phyloP scores from a whole-genome alignment of 2,888 invertebrate genomes.

The Globia sparganii region DNA sequence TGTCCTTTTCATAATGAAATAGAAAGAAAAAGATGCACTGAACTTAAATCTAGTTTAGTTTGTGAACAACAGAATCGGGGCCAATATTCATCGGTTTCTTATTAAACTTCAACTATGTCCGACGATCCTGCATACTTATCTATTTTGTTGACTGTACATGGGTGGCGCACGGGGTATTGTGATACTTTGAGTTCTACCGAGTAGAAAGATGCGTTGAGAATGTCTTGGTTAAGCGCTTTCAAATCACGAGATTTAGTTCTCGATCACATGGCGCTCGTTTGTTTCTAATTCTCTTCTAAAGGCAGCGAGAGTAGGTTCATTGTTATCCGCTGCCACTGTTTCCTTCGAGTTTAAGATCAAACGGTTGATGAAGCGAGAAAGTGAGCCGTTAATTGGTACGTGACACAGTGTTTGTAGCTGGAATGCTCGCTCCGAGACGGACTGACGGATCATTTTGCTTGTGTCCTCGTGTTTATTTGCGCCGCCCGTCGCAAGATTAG shows the following conservation, averaged over 20 bases:
- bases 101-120: no score
- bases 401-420: constrained; percentile 53
- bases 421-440: constrained; percentile 60
- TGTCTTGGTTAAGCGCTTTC: constrained; percentile 27
- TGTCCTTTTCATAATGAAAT: no score
- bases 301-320: constrained; percentile 15
- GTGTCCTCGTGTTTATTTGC: constrained; percentile 72
- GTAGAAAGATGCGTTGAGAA: constrained; percentile 30
- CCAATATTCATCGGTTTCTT: no score
- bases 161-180: constrained; percentile 15
- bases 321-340: constrained; percentile 32
- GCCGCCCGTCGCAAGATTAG: constrained; percentile 80
- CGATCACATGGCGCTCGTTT: constrained; percentile 16
- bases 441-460: constrained; percentile 68
- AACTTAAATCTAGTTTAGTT: no score
- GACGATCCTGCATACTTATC: no score
- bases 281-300: constrained; percentile 21
- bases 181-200: constrained; percentile 35
- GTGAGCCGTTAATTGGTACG: constrained; percentile 60
- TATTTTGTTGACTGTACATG: no score
- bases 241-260: constrained; percentile 21
- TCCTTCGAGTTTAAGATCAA: constrained; percentile 42
- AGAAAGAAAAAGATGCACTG: no score
- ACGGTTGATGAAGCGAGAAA: constrained; percentile 55
- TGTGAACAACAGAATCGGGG: no score